Percentiles rank a stretch among this genome's conserved stretches.
Evolutionary conservation across 53 echinoderm and acorn worm genomes (phyloP).

Genomic region (Crossaster papposus): DNA sequence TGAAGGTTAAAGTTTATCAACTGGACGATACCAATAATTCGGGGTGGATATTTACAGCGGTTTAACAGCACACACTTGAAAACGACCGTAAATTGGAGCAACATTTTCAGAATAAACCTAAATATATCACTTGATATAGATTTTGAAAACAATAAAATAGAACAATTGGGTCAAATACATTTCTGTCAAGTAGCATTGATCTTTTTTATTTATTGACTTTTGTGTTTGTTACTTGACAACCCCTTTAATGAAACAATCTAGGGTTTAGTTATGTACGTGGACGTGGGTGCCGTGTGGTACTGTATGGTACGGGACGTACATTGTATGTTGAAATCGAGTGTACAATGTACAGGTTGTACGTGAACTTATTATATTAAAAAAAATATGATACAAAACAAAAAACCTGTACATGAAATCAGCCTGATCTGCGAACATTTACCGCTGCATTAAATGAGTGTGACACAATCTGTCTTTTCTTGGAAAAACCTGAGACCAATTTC

Average conservation of each 20-base stretch:
- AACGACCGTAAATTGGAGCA: not conserved
- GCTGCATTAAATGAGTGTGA: not conserved
- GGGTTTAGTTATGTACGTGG: not conserved
- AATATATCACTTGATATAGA: not conserved
- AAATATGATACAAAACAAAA: not conserved
- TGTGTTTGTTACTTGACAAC: not conserved
- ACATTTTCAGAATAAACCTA: not conserved
- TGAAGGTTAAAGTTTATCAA: constrained; percentile 24
- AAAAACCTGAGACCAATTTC: not conserved
- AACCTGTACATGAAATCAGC: not conserved
- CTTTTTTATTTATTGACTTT: too few species aligned
- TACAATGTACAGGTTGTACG: not conserved
- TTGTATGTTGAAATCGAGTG: not conserved
- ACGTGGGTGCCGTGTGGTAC: not conserved
- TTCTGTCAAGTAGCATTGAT: not conserved
- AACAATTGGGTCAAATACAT: not conserved
- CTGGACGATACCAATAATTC: constrained; percentile 38
- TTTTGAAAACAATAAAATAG: not conserved
- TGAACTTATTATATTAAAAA: not conserved
- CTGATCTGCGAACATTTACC: not conserved
- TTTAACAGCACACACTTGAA: not conserved
- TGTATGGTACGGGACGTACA: not conserved
- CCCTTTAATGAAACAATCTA: not conserved
- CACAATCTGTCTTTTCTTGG: constrained; percentile 30
- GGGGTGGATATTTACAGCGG: not conserved